Base-by-base conservation (phyloP, 1,140 invertebrate species). In the Drosophila bifasciata region DNA sequence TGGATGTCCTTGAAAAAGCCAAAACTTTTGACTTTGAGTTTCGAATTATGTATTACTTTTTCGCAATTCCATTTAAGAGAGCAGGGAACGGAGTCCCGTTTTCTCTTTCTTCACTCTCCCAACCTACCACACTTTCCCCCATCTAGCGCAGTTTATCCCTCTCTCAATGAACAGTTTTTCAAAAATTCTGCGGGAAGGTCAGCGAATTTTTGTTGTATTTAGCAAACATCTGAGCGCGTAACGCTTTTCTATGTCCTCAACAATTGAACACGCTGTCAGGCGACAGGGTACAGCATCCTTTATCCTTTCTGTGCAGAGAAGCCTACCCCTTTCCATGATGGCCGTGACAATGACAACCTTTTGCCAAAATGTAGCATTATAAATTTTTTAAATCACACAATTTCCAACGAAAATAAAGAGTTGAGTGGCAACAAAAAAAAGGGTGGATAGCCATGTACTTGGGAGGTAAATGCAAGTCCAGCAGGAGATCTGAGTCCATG, bases 341-440 rank as follows among this genome's bases (percentile, higher is more conserved):
- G 57, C 61, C 51, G 55, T 76, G 62, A 75, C 72, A 76, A 75
- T 75, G 74, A 58, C 75, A 60, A 64, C 62, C 77, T 66, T 77
- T 78, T 88, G 81, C 83, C 68, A 88, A 85, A 85, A 88, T 88
- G 83, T 85, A 81, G 81, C 81, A 70, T 88, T 85, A 85, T 81
- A 81, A 61, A 61, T 62, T 63, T 76, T 80, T 80, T 68, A 72
- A 85, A 86, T 80, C 68, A 58, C 63, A 80, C 55, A 74, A 73
- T 81, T 81, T 83, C 63, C 63, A 80, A 69, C 70, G 55, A 79
- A 81, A 83, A 81, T 80, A 86, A 77, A 48, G 76, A 64, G 57
- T 50, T 51, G 58, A 67, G 55, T 40, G 60, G 43, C 52, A 75
- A 55, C 28, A 63, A 69, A 57, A 64, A 76, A 86, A 85, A 85